Conservation (phyloP, 1,140 invertebrate genomes). For the Cotesia vestalis region DNA sequence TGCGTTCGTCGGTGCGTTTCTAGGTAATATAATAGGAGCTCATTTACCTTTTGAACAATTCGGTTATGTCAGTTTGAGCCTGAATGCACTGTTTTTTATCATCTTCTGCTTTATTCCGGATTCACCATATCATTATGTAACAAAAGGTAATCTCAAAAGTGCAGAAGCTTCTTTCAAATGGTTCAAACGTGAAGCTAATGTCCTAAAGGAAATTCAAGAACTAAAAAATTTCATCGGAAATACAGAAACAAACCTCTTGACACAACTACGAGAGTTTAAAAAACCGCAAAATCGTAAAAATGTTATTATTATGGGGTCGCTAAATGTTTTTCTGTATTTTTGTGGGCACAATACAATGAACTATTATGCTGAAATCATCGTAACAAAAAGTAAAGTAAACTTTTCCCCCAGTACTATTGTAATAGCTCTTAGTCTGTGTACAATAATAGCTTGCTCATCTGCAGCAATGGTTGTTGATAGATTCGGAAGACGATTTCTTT, state of each 20-base stretch:
- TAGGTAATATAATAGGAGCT: constrained; percentile 60
- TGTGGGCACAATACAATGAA: constrained; percentile 54
- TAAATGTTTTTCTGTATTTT: constrained; percentile 53
- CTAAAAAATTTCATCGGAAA: constrained; percentile 55
- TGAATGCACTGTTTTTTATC: constrained; percentile 63
- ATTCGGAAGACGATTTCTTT: constrained; percentile 52
- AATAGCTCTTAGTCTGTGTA: constrained; percentile 49
- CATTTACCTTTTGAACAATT: constrained; percentile 57
- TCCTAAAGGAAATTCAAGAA: constrained; percentile 56
- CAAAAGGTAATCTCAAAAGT: constrained; percentile 47
- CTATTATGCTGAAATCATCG: constrained; percentile 60
- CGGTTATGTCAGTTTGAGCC: constrained; percentile 53
- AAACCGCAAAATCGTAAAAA: constrained; percentile 44
- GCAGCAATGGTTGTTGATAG: constrained; percentile 55
- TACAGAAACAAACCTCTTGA: constrained; percentile 44
- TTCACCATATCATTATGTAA: constrained; percentile 64
- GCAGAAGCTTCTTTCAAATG: constrained; percentile 60
- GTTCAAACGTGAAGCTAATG: constrained; percentile 52
- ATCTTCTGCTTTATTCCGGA: constrained; percentile 67
- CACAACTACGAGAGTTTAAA: constrained; percentile 50
- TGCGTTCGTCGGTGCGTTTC: constrained; percentile 57
- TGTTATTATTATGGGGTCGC: constrained; percentile 44
- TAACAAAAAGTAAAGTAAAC: constrained; percentile 48
- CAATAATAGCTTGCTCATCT: constrained; percentile 50
- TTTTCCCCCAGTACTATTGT: constrained; percentile 55